phyloP scores from a whole-genome alignment of 2,797 vertebrate genomes.

The Ataeniobius toweri region DNA sequence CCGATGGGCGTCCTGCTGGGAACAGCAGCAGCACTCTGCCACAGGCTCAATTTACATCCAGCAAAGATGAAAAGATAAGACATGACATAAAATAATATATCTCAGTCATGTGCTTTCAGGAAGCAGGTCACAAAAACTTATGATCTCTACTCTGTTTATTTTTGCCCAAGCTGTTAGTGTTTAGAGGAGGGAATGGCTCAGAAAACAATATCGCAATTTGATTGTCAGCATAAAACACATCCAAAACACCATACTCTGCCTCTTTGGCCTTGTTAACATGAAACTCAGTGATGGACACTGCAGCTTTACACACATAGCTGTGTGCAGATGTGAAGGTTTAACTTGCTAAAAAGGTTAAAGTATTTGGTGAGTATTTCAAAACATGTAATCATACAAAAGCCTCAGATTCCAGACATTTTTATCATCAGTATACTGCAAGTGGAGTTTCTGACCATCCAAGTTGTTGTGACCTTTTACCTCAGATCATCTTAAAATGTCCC shows the following conservation, averaged over 20 bases:
- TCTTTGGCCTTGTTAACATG: constrained; percentile 46
- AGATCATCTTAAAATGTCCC: constrained; percentile 9
- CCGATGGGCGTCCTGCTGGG: constrained; percentile 68
- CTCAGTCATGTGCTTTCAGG: constrained; percentile 31
- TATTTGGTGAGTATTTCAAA: not conserved
- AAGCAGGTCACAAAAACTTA: constrained; percentile 17
- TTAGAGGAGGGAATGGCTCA: constrained; percentile 24
- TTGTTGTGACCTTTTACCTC: constrained; percentile 1
- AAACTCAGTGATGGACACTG: constrained; percentile 40
- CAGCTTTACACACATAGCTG: constrained; percentile 48
- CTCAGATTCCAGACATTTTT: not conserved
- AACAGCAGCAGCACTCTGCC: constrained; percentile 58
- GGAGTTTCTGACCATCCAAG: not conserved
- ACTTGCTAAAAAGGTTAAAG: constrained; percentile 7
- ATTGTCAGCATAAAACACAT: constrained; percentile 62
- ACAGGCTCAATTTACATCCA: constrained; percentile 69
- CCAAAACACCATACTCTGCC: constrained; percentile 65
- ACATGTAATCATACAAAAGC: not conserved
- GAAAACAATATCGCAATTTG: constrained; percentile 20
- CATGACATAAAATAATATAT: constrained; percentile 56
- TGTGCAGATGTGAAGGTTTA: constrained; percentile 39
- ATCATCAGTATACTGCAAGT: not conserved
- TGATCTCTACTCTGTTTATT: constrained; percentile 8
- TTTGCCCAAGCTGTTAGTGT: constrained; percentile 17
- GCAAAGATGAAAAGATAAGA: constrained; percentile 53